Evolutionary conservation across 2,888 invertebrate species (phyloP), one percentile per base, ranked within the genome.

Genomic region (Mesorhabditis spiculigera): DNA sequence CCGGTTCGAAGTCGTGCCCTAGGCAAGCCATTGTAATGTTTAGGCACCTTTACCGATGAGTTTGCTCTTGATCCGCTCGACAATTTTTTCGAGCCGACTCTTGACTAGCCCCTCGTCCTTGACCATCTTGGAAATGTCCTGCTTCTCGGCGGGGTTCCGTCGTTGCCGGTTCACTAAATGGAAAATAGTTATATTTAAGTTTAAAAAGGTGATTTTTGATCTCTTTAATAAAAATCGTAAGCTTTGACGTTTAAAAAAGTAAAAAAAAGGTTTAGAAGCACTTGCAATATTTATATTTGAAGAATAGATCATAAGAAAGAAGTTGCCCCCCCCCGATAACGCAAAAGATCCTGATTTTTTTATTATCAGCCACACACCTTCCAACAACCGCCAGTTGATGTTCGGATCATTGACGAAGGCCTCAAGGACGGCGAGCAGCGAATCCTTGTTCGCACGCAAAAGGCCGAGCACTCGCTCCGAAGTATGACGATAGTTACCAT

Each of bases 321-420:
- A 8, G 28, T 28, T 28, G 1, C 28, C 28, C 28, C 28, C 28
- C 28, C 28, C 28, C 28, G 28, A 28, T 28, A 28, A 28, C 28
- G 28, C 28, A 28, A 28, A 28, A 28, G 28, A 28, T 28, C 28
- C 28, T 28, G 13, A 45, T 13, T 42, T 65, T 58, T 66, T 13
- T n/a, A 50, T 13, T 61, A 44, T 16, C 41, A 65, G 71, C 42
- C 69, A 41, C 64, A 67, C 63, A 72, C 75, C 86, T 76, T 89
- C 89, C 75, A 97, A 91, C 1, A 98, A 89, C 72, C 97, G 90
- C 98, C 98, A 99, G 88, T 97, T 98, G 5, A 99, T 90, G 64
- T 99, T 89, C 0, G 98, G 98, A 88, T 99, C 98, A 87, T 99
- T 97, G 3, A 99, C 96, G 87, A 99, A 99, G 0, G 98, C 98